Evolutionary conservation across 2,113 vertebrate species (phyloP), one percentile per base, ranked within the genome.

Genomic region (Crotalus horridus): DNA sequence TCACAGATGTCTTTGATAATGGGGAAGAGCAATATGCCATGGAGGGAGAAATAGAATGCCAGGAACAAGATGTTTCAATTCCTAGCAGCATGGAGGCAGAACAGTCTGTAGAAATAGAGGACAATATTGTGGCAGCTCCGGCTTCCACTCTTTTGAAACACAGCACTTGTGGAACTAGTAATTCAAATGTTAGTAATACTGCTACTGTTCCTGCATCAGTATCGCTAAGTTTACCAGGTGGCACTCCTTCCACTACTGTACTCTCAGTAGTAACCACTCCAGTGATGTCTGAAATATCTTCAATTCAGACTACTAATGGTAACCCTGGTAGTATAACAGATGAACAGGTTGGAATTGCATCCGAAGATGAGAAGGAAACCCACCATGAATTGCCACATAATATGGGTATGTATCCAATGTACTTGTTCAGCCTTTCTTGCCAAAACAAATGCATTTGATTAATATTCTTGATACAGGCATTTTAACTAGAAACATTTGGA

Each of bases 1-100:
- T 97, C 94, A 97, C 97, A 6, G 98, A 98, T 53, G 97, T 97
- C 55, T 94, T 98, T 64, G 98, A 98, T 91, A 98, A 98, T 94
- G 97, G 97, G 61, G 97, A 98, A 56, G 98, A 98, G 91, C 97
- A 98, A 2, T 97, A 97, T 33, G 94, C 95, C 95, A 91, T 97
- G 95, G 98, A 98, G 69, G 97, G 97, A 92, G 97, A 98, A 88
- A 91, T 95, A 74, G 97, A 97, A 94, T 94, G 96, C 58, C 97
- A 95, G 96, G 97, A 74, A 93, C 93, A 97, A 90, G 97, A 97
- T 88, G 61, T 93, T 4, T 55, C 95, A 0, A 92, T 94, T 91
- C 92, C 97, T 24, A 97, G 89, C n/a, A 97, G 91, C 81, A 13
- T 96, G 93, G 97, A 97, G 94, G 29, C 96, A 91, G 97, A 98